Percentiles rank a stretch among this genome's conserved stretches.
Evolutionary conservation across 2,888 invertebrate genomes (phyloP).

Genomic region (Allolobophora icterica): DNA sequence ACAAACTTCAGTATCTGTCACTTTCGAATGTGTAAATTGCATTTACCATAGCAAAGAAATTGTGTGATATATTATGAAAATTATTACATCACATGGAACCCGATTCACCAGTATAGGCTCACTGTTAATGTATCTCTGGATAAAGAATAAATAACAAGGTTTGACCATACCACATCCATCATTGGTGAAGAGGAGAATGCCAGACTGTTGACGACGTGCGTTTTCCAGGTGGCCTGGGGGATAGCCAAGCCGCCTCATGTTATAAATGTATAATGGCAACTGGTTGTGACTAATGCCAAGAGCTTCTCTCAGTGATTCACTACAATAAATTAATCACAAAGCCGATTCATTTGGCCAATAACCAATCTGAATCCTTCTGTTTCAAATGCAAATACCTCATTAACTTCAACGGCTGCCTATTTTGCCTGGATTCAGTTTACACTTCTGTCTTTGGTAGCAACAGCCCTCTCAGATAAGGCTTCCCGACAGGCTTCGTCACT

Average conservation of each 20-base stretch:
- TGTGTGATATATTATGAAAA: too few relatives aligned
- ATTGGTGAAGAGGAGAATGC: constrained; percentile 78
- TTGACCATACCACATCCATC: constrained; percentile 68
- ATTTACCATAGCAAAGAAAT: too few relatives aligned
- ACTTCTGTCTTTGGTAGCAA: too few relatives aligned
- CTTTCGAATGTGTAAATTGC: too few relatives aligned
- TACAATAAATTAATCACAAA: constrained; percentile 42
- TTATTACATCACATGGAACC: too few relatives aligned
- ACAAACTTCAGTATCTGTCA: too few relatives aligned
- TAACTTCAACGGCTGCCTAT: too few relatives aligned
- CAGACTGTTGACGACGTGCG: constrained; percentile 67
- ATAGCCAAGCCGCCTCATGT: constrained; percentile 86
- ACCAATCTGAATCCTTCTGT: neutral
- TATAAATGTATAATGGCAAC: constrained; percentile 82
- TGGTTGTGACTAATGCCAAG: constrained; percentile 69
- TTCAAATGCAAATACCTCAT: neutral
- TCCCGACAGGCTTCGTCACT: too few relatives aligned
- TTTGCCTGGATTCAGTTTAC: too few relatives aligned
- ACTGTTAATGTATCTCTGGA: too few relatives aligned
- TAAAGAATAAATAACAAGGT: neutral
- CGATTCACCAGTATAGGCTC: too few relatives aligned
- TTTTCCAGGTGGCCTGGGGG: constrained; percentile 94
- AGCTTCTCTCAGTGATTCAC: constrained; percentile 55
- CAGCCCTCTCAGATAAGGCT: too few relatives aligned
- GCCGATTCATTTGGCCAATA: neutral